phyloP scores from a whole-genome alignment of 1,140 invertebrate genomes.

The Drosophila chauvacae region DNA sequence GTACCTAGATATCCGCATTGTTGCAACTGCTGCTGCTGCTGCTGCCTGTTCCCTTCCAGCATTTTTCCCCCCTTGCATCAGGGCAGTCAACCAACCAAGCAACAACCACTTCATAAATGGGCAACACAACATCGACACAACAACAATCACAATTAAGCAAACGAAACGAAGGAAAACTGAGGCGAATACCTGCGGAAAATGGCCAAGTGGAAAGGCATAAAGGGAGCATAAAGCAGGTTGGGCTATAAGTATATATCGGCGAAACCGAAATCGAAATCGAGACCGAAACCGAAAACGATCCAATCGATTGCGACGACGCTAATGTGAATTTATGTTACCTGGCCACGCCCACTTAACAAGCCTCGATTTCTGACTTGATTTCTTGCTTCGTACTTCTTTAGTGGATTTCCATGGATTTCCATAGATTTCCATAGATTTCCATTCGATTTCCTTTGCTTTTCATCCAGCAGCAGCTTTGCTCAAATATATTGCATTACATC shows the following conservation, averaged over 20 bases:
- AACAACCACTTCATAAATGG: constrained; percentile 68
- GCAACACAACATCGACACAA: constrained; percentile 49
- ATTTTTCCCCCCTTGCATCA: constrained; percentile 39
- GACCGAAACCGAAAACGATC: constrained; percentile 20
- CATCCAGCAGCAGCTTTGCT: constrained; percentile 7
- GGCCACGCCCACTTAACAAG: constrained; percentile 65
- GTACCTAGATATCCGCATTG: constrained; percentile 50
- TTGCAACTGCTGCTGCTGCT: constrained; percentile 35
- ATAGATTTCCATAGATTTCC: constrained; percentile 16
- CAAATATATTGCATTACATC: constrained; percentile 58
- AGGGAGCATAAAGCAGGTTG: constrained; percentile 22
- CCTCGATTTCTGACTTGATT: constrained; percentile 15
- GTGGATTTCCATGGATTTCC: constrained; percentile 9
- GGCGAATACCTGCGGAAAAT: constrained; percentile 48
- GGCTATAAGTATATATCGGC: constrained; percentile 13
- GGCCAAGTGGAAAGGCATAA: constrained; percentile 28
- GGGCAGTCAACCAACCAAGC: constrained; percentile 53
- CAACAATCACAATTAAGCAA: constrained; percentile 68
- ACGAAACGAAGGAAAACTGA: constrained; percentile 39
- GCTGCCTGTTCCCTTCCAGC: constrained; percentile 2
- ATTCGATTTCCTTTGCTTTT: constrained; percentile 2
- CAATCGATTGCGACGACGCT: constrained; percentile 59
- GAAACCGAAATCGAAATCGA: constrained; percentile 11
- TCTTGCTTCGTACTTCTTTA: constrained; percentile 5
- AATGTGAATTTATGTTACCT: constrained; percentile 66